phyloP scores from a whole-genome alignment of 2,888 invertebrate species.

The Polia nebulosa region DNA sequence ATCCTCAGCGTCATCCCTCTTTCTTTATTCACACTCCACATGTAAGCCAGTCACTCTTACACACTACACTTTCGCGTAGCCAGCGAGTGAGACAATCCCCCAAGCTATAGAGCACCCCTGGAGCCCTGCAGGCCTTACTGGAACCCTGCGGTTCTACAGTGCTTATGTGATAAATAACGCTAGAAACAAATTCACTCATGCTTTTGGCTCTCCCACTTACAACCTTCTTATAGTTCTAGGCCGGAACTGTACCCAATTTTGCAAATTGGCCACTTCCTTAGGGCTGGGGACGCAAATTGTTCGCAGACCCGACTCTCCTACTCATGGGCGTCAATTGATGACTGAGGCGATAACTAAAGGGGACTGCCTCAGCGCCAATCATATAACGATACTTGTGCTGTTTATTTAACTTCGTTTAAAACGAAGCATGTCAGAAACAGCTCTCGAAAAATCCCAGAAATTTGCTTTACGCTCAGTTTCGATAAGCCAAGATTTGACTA shows the following conservation, averaged over 20 bases:
- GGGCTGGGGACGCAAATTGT: slow-evolving; percentile 80
- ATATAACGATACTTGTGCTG: slow-evolving; percentile 37
- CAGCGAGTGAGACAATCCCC: too few species aligned
- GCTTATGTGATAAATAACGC: neutral
- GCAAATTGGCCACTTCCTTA: slow-evolving; percentile 85
- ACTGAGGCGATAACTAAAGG: slow-evolving; percentile 71
- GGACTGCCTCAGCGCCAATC: slow-evolving; percentile 71
- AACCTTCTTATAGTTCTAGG: slow-evolving; percentile 61
- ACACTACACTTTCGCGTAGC: too few species aligned
- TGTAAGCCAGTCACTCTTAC: too few species aligned
- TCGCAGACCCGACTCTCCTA: slow-evolving; percentile 69
- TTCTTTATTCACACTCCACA: too few species aligned
- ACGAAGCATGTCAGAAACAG: neutral
- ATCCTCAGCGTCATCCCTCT: too few species aligned
- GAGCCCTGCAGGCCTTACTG: too few species aligned
- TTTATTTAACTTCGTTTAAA: slow-evolving; percentile 14
- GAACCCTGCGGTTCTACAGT: too few species aligned
- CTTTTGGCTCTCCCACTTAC: slow-evolving; percentile 1
- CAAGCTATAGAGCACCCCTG: too few species aligned
- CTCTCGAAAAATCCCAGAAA: neutral
- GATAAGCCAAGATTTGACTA: too few species aligned
- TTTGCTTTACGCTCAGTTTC: neutral
- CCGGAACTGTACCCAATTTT: slow-evolving; percentile 76
- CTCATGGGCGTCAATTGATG: slow-evolving; percentile 70
- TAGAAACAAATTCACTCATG: neutral